A percentile compares a stretch with the other conserved stretches of the same genome.
These are phyloP conservation scores for Anguilla obscura DNA, from an alignment of 2,797 vertebrate genomes.

Conservation along the genomic window DNA sequence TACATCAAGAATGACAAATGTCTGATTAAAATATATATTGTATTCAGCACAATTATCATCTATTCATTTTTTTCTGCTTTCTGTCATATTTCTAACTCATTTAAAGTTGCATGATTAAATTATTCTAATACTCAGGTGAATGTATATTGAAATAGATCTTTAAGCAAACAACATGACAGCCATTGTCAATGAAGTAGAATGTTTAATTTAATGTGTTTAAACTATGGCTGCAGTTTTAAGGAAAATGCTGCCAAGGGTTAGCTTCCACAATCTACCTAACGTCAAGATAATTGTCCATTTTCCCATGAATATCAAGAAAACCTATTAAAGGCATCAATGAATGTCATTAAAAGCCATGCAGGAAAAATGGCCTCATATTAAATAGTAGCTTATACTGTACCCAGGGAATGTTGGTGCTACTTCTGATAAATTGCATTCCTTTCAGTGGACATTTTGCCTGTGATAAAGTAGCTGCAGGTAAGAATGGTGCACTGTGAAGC, in stretches of 20 bases:
- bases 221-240: not conserved
- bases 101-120: not conserved
- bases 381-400: slow-evolving; percentile 21
- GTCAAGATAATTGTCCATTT: slow-evolving; percentile 47
- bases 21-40: not conserved
- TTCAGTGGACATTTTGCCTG: not conserved
- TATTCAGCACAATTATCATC: not conserved
- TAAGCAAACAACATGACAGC: not conserved
- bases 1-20: not conserved
- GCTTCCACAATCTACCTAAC: not conserved
- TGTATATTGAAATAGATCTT: not conserved
- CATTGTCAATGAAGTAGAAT: not conserved
- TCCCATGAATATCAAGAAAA: slow-evolving; percentile 50
- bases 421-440: slow-evolving; percentile 17
- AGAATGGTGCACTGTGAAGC: not conserved
- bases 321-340: slow-evolving; percentile 70
- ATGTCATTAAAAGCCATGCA: slow-evolving; percentile 58
- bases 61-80: not conserved
- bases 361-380: slow-evolving; percentile 34
- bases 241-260: not conserved
- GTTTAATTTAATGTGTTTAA: not conserved
- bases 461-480: slow-evolving; percentile 3
- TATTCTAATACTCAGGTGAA: not conserved
- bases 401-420: slow-evolving; percentile 16
- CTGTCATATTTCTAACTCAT: not conserved